Evolutionary conservation across 2,888 invertebrate species (phyloP).

Genomic region (Andrena marginata): DNA sequence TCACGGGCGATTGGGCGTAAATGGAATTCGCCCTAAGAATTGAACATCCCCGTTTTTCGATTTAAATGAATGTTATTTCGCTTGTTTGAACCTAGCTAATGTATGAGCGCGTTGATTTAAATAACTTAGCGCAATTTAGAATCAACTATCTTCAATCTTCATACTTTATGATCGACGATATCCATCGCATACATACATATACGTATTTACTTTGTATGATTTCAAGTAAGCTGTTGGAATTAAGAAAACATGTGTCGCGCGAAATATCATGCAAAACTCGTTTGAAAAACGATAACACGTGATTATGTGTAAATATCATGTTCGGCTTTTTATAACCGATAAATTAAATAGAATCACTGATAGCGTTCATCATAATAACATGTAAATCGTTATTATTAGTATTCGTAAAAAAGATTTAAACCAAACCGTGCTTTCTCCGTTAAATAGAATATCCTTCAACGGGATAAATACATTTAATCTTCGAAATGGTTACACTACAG

Average conservation of each 20-base stretch:
- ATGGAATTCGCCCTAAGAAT: too few species aligned
- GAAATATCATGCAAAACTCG: neutral
- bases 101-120: neutral
- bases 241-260: neutral
- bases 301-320: neutral
- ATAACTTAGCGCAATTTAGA: neutral
- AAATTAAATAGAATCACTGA: neutral
- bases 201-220: too few species aligned
- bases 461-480: neutral
- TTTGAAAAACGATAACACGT: neutral
- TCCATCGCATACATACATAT: too few species aligned
- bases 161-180: slow-evolving; percentile 18
- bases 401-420: neutral
- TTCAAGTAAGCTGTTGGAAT: neutral
- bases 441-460: neutral
- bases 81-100: too few species aligned
- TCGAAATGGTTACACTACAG: slow-evolving; percentile 72
- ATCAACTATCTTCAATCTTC: slow-evolving; percentile 5
- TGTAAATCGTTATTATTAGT: neutral
- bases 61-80: too few species aligned
- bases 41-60: too few species aligned
- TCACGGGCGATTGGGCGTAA: too few species aligned
- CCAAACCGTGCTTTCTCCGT: neutral
- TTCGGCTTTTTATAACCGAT: neutral
- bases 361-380: neutral